Conservation (phyloP, 2,888 invertebrate species). For the Abrostola triplasia region DNA sequence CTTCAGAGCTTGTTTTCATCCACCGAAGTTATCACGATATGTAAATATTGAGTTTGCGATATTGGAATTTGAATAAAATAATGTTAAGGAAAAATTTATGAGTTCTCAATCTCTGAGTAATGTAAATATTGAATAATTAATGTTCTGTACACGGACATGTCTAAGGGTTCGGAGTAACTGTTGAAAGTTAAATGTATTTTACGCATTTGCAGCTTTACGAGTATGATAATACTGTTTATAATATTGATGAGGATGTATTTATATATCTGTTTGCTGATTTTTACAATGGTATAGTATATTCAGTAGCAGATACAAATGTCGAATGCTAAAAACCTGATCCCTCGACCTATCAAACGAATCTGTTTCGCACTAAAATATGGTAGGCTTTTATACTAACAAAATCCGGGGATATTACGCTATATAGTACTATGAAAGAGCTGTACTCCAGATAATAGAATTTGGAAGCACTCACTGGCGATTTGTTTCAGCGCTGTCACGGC, state of each 20-base stretch:
- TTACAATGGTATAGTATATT: slow-evolving; percentile 8
- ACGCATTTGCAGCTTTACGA: slow-evolving; percentile 14
- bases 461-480: slow-evolving; percentile 82
- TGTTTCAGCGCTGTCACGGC: slow-evolving; percentile 84
- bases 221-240: slow-evolving; percentile 28
- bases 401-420: slow-evolving; percentile 11
- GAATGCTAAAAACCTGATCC: slow-evolving; percentile 7
- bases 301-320: slow-evolving; percentile 6
- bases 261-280: neutral
- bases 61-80: slow-evolving; percentile 55
- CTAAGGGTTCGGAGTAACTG: neutral
- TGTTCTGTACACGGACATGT: slow-evolving; percentile 3
- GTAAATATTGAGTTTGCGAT: slow-evolving; percentile 58
- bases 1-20: slow-evolving; percentile 54
- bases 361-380: slow-evolving; percentile 15
- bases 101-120: slow-evolving; percentile 23
- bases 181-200: slow-evolving; percentile 8
- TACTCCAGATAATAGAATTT: slow-evolving; percentile 50
- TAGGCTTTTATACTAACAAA: slow-evolving; percentile 11
- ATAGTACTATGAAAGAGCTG: slow-evolving; percentile 23
- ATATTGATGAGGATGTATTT: neutral
- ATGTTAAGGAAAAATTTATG: slow-evolving; percentile 40
- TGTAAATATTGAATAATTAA: slow-evolving; percentile 36
- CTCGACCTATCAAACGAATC: slow-evolving; percentile 16
- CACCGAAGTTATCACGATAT: slow-evolving; percentile 57